These are phyloP conservation scores for Percopsis transmontana DNA, from an alignment of 2,113 vertebrate genomes.

Conservation along the genomic window DNA sequence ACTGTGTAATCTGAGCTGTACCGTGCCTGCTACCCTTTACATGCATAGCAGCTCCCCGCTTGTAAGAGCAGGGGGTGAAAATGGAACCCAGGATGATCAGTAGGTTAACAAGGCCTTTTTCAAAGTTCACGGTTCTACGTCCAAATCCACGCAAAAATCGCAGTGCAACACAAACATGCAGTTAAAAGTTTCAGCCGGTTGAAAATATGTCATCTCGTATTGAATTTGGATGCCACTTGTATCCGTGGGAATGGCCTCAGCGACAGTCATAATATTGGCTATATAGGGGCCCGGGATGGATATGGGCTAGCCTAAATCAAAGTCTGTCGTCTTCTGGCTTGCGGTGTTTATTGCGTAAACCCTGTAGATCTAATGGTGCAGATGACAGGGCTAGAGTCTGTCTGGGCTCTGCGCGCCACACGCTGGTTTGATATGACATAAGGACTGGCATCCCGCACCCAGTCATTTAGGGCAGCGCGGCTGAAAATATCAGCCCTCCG, in stretches of 20 bases:
- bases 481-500: slow-evolving; percentile 50
- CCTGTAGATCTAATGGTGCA: slow-evolving; percentile 31
- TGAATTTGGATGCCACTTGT: slow-evolving; percentile 16
- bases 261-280: slow-evolving; percentile 19
- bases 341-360: slow-evolving; percentile 11
- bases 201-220: slow-evolving; percentile 21
- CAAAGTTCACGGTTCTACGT: slow-evolving; percentile 37
- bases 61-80: slow-evolving; percentile 32
- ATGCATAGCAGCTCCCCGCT: slow-evolving; percentile 21
- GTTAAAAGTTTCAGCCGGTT: slow-evolving; percentile 36
- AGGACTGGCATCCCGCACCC: slow-evolving; percentile 54
- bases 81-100: slow-evolving; percentile 45
- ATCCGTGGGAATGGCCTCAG: neutral
- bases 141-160: slow-evolving; percentile 41
- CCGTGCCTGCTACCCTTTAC: slow-evolving; percentile 4
- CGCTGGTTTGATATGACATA: slow-evolving; percentile 44
- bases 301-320: slow-evolving; percentile 28
- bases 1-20: slow-evolving; percentile 17
- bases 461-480: slow-evolving; percentile 56
- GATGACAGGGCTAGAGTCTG: slow-evolving; percentile 38
- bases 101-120: slow-evolving; percentile 43
- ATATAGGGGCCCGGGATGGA: slow-evolving; percentile 30
- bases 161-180: slow-evolving; percentile 27
- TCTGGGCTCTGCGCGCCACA: slow-evolving; percentile 25
- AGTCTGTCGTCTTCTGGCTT: slow-evolving; percentile 16